These are phyloP conservation scores for Gymnocypris eckloni DNA, from an alignment of 2,797 vertebrate species.

Conservation along the genomic window DNA sequence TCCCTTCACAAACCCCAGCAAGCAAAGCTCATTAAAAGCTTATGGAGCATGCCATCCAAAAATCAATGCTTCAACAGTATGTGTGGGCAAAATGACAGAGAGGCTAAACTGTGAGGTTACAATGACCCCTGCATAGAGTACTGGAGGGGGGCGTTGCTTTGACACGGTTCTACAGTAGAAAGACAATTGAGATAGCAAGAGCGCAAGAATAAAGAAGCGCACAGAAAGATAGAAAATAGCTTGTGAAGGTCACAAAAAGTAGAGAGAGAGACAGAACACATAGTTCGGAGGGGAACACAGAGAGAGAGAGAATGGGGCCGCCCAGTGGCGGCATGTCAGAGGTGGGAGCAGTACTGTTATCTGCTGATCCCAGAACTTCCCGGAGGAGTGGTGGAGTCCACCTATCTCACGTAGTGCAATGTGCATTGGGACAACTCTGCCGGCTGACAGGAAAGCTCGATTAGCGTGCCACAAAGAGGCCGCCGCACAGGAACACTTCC, in stretches of 20 bases:
- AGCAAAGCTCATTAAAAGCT: slow-evolving; percentile 52
- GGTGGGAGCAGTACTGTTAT: slow-evolving; percentile 82
- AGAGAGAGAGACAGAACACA: slow-evolving; percentile 31
- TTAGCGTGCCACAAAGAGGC: slow-evolving; percentile 85
- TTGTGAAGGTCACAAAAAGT: slow-evolving; percentile 27
- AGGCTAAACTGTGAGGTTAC: slow-evolving; percentile 49
- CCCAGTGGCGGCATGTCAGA: slow-evolving; percentile 73
- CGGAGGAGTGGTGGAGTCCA: slow-evolving; percentile 82
- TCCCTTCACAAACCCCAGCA: slow-evolving; percentile 37
- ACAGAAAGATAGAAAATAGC: slow-evolving; percentile 33
- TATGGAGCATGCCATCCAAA: slow-evolving; percentile 38
- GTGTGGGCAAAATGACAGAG: slow-evolving; percentile 48
- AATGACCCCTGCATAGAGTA: slow-evolving; percentile 42
- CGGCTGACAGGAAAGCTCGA: slow-evolving; percentile 88
- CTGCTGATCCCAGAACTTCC: slow-evolving; percentile 94
- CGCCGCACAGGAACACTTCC: slow-evolving; percentile 82
- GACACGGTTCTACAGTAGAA: slow-evolving; percentile 35
- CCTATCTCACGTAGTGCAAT: slow-evolving; percentile 78
- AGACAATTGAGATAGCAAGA: slow-evolving; percentile 41
- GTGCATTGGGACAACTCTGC: slow-evolving; percentile 69
- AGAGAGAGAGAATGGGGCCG: slow-evolving; percentile 49
- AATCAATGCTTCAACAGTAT: slow-evolving; percentile 48
- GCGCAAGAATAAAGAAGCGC: background rate
- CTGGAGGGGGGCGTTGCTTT: slow-evolving; percentile 30
- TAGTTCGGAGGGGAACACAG: slow-evolving; percentile 22